These are phyloP conservation scores for Strix occidentalis DNA, from an alignment of 2,797 vertebrate genomes.

Conservation along the genomic window DNA sequence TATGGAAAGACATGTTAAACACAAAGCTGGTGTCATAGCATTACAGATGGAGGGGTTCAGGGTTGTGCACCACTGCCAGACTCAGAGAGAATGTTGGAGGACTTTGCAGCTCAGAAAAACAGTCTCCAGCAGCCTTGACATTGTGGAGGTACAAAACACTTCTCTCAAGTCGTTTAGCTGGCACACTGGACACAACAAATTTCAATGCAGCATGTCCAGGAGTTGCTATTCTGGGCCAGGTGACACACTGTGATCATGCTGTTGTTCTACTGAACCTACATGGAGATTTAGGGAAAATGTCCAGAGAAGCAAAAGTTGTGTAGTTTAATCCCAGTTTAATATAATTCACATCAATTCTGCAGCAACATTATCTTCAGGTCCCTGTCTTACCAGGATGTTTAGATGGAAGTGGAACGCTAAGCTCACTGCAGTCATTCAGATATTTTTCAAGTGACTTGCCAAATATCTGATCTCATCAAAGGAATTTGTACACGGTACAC, in stretches of 20 bases:
- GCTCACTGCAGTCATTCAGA: not conserved
- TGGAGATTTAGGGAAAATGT: not conserved
- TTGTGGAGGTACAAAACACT: not conserved
- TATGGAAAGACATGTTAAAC: not conserved
- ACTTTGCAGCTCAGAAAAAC: not conserved
- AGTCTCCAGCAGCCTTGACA: not conserved
- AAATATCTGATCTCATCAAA: constrained; percentile 17
- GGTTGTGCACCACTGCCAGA: not conserved
- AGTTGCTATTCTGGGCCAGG: not conserved
- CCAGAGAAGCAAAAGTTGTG: not conserved
- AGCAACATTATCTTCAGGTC: not conserved
- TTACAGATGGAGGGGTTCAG: not conserved
- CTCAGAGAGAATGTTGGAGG: not conserved
- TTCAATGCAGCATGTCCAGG: not conserved
- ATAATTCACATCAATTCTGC: not conserved
- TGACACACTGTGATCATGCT: rapidly evolving
- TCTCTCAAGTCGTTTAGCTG: not conserved
- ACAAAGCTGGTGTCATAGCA: not conserved
- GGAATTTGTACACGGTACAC: not conserved
- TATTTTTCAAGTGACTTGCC: constrained; percentile 7
- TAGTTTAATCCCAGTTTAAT: not conserved
- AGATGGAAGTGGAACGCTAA: not conserved
- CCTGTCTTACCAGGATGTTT: not conserved
- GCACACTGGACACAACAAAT: not conserved
- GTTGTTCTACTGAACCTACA: not conserved